phyloP scores from a whole-genome alignment of 2,797 vertebrate species.

The Clarias laeviceps region DNA sequence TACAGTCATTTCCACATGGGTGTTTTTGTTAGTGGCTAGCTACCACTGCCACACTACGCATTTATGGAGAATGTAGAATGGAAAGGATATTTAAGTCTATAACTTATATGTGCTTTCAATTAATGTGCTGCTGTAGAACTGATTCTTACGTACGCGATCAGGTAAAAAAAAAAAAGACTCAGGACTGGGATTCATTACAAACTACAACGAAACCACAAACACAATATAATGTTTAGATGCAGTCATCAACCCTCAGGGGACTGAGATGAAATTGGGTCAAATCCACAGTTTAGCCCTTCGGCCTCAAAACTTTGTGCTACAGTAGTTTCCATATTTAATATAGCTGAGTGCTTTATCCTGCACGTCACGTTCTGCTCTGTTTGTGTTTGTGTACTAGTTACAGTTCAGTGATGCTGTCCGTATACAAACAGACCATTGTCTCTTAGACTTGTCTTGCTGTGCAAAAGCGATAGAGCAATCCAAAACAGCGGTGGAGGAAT shows the following conservation, averaged over 20 bases:
- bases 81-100: not conserved
- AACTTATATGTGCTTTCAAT: not conserved
- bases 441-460: constrained; percentile 42
- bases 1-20: too few relatives aligned
- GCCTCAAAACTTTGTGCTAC: constrained; percentile 10
- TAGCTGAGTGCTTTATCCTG: constrained; percentile 35
- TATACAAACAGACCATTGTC: constrained; percentile 49
- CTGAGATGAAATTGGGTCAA: constrained; percentile 19
- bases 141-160: not conserved
- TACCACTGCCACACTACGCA: not conserved
- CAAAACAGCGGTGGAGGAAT: constrained; percentile 41
- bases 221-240: constrained; percentile 1
- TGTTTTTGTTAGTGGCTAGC: not conserved
- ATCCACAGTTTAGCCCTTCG: not conserved
- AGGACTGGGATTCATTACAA: not conserved
- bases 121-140: not conserved
- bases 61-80: not conserved
- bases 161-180: constrained; percentile 3
- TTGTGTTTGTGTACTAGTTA: constrained; percentile 28
- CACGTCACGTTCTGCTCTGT: constrained; percentile 33
- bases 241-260: not conserved
- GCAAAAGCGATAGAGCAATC: constrained; percentile 40
- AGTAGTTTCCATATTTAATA: constrained; percentile 26
- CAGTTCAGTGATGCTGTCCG: too few relatives aligned
- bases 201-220: not conserved